Base-by-base conservation (phyloP, 37 sponge, comb jelly and placozoan genomes). In the Halisarca cf. caerulea region DNA sequence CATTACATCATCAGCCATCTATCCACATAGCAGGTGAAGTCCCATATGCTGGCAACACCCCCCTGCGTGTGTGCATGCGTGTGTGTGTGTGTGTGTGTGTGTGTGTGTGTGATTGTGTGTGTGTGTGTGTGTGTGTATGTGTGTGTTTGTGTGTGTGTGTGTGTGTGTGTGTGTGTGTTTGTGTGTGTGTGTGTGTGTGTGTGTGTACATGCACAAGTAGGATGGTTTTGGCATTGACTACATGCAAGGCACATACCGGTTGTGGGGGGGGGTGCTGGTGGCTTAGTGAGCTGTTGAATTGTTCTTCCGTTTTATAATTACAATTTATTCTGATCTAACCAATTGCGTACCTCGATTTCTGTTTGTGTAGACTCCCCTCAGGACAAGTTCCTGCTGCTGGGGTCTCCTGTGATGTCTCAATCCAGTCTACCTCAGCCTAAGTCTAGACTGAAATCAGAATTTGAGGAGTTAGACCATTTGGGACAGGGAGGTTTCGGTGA, bases 401-500 rank as follows among this genome's bases (percentile, higher is more conserved):
- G 77, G 0, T 74, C 77, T 15, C 77, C 77, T n/a, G 77, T 74
- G 9, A 8, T 25, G 43, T 74, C 77, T 20, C 77, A 74, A 14
- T 41, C 45, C 3, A 37, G 42, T 7, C 41, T 74, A 40, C 25
- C 77, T 3, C 64, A 62, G 15, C 59, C 82, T 20, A 60, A 41
- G 6, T 96, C 96, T 14, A 79, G 96, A 18, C 83, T 98, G 51
- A 85, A 84, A 53, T 74, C 92, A 20, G 96, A 98, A 32, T 98
- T 93, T 88, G 89, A 93, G 21, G 85, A 88, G 21, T 55, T 91
- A 36, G 94, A 92, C 33, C 32, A 73, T 5, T 88, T 98, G 2
- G 98, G 98, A 3, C 91, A 75, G 80, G 98, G 98, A 47, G 98
- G 93, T 0, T 98, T 93, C 55, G 98, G 98, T 7, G 88, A 86